phyloP scores from a whole-genome alignment of 2,797 vertebrate genomes.

The Thamnophis elegans region DNA sequence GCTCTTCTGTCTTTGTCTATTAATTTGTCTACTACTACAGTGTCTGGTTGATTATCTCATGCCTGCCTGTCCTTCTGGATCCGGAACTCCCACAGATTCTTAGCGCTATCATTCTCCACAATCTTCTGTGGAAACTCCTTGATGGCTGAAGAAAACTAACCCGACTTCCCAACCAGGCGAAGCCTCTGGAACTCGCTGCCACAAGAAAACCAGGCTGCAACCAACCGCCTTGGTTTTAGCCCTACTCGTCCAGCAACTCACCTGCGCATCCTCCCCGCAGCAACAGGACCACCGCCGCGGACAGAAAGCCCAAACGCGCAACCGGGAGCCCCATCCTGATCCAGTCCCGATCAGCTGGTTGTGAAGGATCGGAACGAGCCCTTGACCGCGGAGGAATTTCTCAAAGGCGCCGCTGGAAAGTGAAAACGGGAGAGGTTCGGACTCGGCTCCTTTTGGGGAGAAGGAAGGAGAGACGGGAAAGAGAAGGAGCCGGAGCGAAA shows the following conservation, averaged over 20 bases:
- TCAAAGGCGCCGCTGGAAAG: no score
- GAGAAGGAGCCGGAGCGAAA: background rate
- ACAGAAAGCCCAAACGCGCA: background rate
- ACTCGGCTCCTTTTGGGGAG: no score
- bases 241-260: background rate
- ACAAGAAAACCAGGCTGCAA: background rate
- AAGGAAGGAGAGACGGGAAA: background rate
- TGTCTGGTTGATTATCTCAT: no score
- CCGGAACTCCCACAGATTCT: no score
- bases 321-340: background rate
- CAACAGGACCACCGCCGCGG: background rate
- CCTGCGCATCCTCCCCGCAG: background rate
- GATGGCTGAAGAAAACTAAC: no score
- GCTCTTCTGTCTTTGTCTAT: no score
- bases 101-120: no score
- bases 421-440: background rate
- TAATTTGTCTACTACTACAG: no score
- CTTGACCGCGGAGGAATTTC: background rate
- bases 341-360: background rate
- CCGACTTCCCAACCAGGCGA: background rate
- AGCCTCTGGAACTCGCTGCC: background rate
- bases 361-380: no score
- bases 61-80: no score
- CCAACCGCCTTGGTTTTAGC: no score
- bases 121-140: no score